Evolutionary conservation across 2,113 vertebrate species (phyloP), one percentile per base, ranked within the genome.

Genomic region (Sebastes schlegelii): DNA sequence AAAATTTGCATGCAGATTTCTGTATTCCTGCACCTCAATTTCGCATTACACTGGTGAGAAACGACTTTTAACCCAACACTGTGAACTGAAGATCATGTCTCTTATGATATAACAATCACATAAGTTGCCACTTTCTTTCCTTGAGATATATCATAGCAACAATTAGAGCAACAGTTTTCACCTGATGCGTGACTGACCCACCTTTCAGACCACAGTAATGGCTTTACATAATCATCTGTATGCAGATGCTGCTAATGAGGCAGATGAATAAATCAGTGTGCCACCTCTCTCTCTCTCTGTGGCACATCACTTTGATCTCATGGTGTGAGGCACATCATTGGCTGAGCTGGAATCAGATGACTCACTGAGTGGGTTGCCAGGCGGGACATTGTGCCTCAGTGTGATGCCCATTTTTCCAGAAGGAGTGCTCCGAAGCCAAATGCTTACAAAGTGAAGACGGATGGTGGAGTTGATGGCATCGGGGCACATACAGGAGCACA

Each of bases 281-380:
- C 51, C 51, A 57, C 63, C 42, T 74, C 9, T 34, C 16, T 19
- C 21, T 49, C 43, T 68, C 58, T 83, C 61, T 45, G 68, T 64
- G 73, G 51, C 58, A 7, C 49, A 61, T 63, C 51, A 68, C 48
- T 76, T 46, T 66, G 52, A 49, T 49, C 46, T 68, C 70, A 52
- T 67, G 64, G 42, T 75, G 46, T 26, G 63, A 82, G 55, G 21
- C 77, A 48, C n/a, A 40, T 77, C 42, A 87, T 57, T 74, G 74
- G 77, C 70, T 67, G 48, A 61, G 64, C 65, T 65, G 21, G 11
- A 83, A 55, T 61, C 67, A 77, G 45, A 61, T 82, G 54, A 76
- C 52, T 60, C 42, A 62, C 67, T 55, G 70, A 45, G 63, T 40
- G 57, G 45, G 79, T 76, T 83, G 79, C 82, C 82, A 83, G 72